Percentiles rank a stretch among this genome's conserved stretches.
phyloP scores from a whole-genome alignment of 2,113 vertebrate genomes.

The Litocranius walleri region DNA sequence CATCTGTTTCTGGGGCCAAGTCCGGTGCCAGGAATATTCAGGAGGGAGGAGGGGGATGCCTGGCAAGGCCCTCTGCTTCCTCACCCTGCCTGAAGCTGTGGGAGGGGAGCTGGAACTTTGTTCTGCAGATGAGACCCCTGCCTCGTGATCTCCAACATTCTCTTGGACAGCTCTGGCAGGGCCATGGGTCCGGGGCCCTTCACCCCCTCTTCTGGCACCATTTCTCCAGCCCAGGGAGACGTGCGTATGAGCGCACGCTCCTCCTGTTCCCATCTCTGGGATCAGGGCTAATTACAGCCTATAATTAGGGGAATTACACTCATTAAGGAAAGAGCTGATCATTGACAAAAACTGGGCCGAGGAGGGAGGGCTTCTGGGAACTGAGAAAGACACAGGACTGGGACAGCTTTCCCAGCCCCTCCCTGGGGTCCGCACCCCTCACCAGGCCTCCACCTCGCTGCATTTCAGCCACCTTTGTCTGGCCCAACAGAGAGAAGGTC shows the following conservation, averaged over 20 bases:
- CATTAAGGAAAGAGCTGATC: constrained; percentile 78
- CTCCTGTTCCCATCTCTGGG: constrained; percentile 68
- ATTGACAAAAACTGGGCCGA: constrained; percentile 74
- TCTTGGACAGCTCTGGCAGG: background rate
- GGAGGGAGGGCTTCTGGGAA: constrained; percentile 61
- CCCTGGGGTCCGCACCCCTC: background rate
- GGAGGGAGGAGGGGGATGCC: constrained; percentile 26
- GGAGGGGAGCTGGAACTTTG: background rate
- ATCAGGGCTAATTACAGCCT: constrained; percentile 76
- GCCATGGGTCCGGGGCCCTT: background rate
- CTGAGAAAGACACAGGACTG: background rate
- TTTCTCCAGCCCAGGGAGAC: constrained; percentile 45
- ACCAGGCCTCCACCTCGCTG: background rate
- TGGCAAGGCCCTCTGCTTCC: background rate
- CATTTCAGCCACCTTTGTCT: constrained; percentile 54
- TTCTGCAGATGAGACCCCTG: background rate
- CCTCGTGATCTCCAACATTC: background rate
- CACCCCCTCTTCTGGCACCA: constrained; percentile 38
- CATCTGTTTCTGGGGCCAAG: constrained; percentile 62
- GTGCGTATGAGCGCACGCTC: constrained; percentile 41
- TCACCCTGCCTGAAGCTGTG: background rate
- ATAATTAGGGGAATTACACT: constrained; percentile 79
- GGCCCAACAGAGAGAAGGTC: constrained; percentile 23
- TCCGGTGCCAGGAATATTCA: constrained; percentile 58
- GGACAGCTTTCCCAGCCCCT: background rate